Evolutionary conservation across 2,113 vertebrate species (phyloP), one percentile per base, ranked within the genome.

Genomic region (Centropristis striata): DNA sequence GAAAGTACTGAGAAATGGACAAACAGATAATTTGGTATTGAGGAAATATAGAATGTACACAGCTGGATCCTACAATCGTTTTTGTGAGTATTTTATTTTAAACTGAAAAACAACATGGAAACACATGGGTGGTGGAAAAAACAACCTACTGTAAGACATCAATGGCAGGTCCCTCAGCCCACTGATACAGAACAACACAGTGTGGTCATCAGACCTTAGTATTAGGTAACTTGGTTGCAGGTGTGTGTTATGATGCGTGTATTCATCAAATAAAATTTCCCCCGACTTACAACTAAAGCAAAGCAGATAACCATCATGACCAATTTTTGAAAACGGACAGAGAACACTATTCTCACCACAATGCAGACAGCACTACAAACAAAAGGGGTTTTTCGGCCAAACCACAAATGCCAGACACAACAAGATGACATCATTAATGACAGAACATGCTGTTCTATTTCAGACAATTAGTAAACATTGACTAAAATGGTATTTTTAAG

Each of bases 321-420:
- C 21, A 50, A 27, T 0, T 32, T 25, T 7, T 49, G 5, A 46
- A 28, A 28, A n/a, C 1, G 14, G 46, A 25, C 0, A 23, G 10
- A 69, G 0, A 70, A 58, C 16, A 21, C 18, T 32, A 46, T n/a
- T 14, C 11, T 72, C 41, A 44, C 5, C 67, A 49, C 13, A 28
- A n/a, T 23, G 18, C 4, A 3, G 3, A 47, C 9, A 66, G 44
- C 15, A 15, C 4, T 14, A 11, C 7, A 1, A 53, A 27, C 44
- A 47, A 18, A 39, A 61, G 20, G 58, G 78, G 51, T 5, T 32
- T 78, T 78, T 69, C 28, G 55, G 36, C 53, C 58, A 21, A 32
- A n/a, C 16, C 36, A 55, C 25, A 55, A 25, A 67, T 49, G 46
- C 9, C 18, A 23, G 4, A 64, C 23, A 42, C 10, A 32, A 53